These are phyloP conservation scores for Hiodon tergisus DNA, from an alignment of 2,113 vertebrate species.

Conservation along the genomic window DNA sequence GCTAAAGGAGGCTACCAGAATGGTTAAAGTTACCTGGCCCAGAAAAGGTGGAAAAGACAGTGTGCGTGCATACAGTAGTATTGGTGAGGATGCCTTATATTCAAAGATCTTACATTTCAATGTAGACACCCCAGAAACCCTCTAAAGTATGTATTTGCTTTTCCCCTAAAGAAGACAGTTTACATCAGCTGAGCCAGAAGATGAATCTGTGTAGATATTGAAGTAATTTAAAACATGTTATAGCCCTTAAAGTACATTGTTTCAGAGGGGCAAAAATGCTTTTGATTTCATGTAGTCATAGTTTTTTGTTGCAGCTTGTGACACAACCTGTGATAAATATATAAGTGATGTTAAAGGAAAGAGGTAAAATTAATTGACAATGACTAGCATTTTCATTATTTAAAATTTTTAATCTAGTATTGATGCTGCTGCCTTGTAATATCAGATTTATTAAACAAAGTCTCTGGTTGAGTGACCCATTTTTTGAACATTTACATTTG, in stretches of 20 bases:
- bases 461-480: background rate
- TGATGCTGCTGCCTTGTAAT: slow-evolving; percentile 1
- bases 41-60: background rate
- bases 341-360: slow-evolving; percentile 5
- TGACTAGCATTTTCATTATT: background rate
- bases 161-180: too few relatives aligned
- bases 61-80: too few relatives aligned
- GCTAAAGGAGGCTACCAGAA: background rate
- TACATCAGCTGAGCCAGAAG: too few relatives aligned
- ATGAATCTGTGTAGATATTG: too few relatives aligned
- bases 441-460: background rate
- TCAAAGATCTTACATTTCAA: too few relatives aligned
- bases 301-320: background rate
- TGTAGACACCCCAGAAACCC: too few relatives aligned
- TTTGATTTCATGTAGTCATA: too few relatives aligned
- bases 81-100: too few relatives aligned
- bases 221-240: too few relatives aligned
- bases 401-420: slow-evolving; percentile 8
- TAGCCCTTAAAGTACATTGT: too few relatives aligned
- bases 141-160: too few relatives aligned
- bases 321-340: background rate
- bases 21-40: background rate
- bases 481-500: background rate
- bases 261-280: too few relatives aligned
- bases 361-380: background rate